A percentile compares a stretch with the other conserved stretches of the same genome.
These are phyloP conservation scores for Apteryx mantelli DNA, from an alignment of 2,113 vertebrate species.

Conservation along the genomic window DNA sequence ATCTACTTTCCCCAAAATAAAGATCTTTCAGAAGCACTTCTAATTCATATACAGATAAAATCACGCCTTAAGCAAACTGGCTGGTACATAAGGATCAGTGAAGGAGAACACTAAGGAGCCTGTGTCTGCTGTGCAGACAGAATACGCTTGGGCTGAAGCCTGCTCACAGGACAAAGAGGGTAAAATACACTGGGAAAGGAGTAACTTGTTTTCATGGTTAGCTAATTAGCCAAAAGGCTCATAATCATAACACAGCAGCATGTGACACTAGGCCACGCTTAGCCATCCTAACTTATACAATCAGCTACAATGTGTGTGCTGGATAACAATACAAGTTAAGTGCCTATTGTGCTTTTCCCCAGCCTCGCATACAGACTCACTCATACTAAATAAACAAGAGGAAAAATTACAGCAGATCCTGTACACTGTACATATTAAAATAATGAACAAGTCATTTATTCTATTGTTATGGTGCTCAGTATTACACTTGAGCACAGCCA, in stretches of 20 bases:
- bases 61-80: neutral
- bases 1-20: neutral
- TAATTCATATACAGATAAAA: conserved; percentile 44
- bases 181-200: conserved; percentile 9
- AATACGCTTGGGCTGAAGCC: conserved; percentile 8
- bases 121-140: neutral
- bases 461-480: neutral
- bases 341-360: neutral
- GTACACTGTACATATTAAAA: neutral
- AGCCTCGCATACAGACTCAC: neutral
- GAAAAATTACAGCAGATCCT: neutral
- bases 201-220: neutral
- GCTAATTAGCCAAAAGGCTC: neutral
- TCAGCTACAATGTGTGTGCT: neutral
- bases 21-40: conserved; percentile 21
- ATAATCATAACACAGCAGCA: neutral
- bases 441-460: neutral
- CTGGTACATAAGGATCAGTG: neutral
- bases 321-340: neutral
- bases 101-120: neutral
- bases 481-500: neutral
- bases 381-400: neutral
- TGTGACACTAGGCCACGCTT: neutral
- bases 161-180: neutral
- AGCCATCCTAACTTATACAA: neutral